A percentile compares a stretch with the other conserved stretches of the same genome.
Conservation (phyloP, 2,113 vertebrate species). For the Heptranchias perlo region DNA sequence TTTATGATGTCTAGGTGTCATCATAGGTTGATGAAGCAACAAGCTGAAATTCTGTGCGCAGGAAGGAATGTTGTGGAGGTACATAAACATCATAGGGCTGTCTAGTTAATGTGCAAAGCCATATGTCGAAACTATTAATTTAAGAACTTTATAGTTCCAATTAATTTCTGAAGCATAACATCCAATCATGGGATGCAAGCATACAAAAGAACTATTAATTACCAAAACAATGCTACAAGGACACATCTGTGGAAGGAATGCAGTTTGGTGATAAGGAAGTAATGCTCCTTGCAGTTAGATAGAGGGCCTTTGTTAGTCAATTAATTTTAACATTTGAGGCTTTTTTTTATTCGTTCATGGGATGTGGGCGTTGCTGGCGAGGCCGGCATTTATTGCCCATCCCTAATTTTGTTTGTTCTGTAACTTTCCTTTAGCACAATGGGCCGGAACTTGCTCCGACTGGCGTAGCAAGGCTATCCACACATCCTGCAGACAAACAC, state of each 20-base stretch:
- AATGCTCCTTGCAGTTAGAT: not conserved
- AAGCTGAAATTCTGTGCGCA: not conserved
- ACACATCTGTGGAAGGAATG: not conserved
- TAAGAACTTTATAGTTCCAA: not conserved
- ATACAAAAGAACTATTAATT: not conserved
- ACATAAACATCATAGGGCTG: not conserved
- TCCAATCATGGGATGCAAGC: not conserved
- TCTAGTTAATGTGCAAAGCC: not conserved
- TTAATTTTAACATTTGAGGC: too few species aligned
- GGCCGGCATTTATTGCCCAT: too few species aligned
- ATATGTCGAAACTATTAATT: not conserved
- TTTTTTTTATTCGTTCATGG: too few species aligned
- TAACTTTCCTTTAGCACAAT: too few species aligned
- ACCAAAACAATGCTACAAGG: not conserved
- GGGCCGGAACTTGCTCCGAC: too few species aligned
- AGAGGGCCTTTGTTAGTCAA: not conserved
- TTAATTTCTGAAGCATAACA: not conserved
- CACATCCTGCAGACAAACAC: too few species aligned
- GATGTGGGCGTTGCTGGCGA: too few species aligned
- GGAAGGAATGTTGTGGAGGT: not conserved
- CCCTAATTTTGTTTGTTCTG: too few species aligned
- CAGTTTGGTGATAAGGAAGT: not conserved
- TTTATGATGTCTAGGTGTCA: not conserved
- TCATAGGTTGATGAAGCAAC: not conserved
- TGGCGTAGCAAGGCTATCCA: too few species aligned